Evolutionary conservation across 2,888 invertebrate genomes (phyloP), one percentile per base, ranked within the genome.

Genomic region (Carabus problematicus): DNA sequence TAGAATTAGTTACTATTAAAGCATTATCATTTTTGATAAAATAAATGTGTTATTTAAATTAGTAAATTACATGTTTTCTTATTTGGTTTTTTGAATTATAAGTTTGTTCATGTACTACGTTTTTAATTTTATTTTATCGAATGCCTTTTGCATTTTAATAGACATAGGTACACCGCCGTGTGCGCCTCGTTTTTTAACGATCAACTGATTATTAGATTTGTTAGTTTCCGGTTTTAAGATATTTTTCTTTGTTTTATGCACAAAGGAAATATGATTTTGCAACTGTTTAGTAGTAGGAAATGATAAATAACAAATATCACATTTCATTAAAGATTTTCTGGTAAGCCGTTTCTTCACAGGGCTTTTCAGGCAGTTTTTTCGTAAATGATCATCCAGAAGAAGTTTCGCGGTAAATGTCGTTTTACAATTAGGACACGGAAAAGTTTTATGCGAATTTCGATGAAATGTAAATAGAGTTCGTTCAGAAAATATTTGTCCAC

Each of bases 321-420:
- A 69, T 45, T 55, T 69, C 14, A 16, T 59, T 49, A 41, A 59
- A n/a, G 18, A 54, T 56, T 3, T 59, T 14, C 9, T 19, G 16
- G 47, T 3, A 16, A 41, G n/a, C 18, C 52, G 1, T 11, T 16
- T 56, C 12, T 45, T 60, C 40, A 42, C 59, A 60, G 47, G 19
- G 12, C 59, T 42, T 72, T 81, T 81, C 3, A 81, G 78, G 68
- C 82, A 81, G 52, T 74, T 77, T 19, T 73, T 74, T 8, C 78
- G 73, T 3, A 79, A 67, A 67, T 82, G 81, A 18, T 75, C 73
- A 59, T 80, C 79, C 0, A 81, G 72, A 12, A 79, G 70, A 9
- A 80, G 63, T 70, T 77, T 78, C 1, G 80, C 80, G 6, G 74
- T 29, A 70, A 81, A 82, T 1, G 71, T 69, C 7, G 70, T 63